A percentile compares a stretch with the other conserved stretches of the same genome.
Conservation (phyloP, 2,888 invertebrate species). For the Opisthograptis luteolata region DNA sequence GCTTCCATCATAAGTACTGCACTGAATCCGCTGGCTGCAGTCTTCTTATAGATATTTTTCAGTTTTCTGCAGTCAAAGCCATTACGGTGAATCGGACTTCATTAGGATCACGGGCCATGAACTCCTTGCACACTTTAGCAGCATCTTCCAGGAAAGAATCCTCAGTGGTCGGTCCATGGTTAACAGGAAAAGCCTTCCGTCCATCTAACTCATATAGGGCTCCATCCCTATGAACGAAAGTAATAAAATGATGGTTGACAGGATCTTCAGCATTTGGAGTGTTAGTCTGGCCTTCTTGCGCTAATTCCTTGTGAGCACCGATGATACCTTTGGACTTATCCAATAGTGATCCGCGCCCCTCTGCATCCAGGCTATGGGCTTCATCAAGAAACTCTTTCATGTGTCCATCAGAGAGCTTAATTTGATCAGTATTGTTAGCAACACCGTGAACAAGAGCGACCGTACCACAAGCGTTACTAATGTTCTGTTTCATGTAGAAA, state of each 20-base stretch:
- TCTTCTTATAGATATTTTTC: conserved; percentile 39
- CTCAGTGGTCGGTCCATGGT: conserved; percentile 90
- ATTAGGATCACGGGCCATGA: conserved; percentile 94
- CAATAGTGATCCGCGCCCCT: conserved; percentile 90
- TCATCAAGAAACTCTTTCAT: conserved; percentile 91
- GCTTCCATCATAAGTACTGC: conserved; percentile 27
- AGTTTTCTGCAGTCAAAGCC: conserved; percentile 88
- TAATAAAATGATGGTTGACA: conserved; percentile 95
- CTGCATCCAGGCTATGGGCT: conserved; percentile 87
- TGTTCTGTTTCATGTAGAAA: conserved; percentile 95
- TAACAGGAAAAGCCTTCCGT: conserved; percentile 88
- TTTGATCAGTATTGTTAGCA: conserved; percentile 93
- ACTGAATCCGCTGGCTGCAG: neutral
- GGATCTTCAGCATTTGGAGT: conserved; percentile 90
- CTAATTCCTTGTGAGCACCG: conserved; percentile 93
- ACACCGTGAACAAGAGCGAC: conserved; percentile 97
- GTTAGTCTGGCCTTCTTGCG: conserved; percentile 96
- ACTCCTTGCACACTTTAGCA: conserved; percentile 92
- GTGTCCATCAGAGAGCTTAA: conserved; percentile 87
- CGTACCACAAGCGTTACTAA: conserved; percentile 98
- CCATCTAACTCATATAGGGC: conserved; percentile 93
- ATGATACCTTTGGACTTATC: conserved; percentile 89
- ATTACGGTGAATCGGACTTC: conserved; percentile 95
- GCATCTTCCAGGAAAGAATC: conserved; percentile 93
- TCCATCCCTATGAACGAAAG: conserved; percentile 93